phyloP scores from a whole-genome alignment of 2,113 vertebrate species.

The Cygnus atratus region DNA sequence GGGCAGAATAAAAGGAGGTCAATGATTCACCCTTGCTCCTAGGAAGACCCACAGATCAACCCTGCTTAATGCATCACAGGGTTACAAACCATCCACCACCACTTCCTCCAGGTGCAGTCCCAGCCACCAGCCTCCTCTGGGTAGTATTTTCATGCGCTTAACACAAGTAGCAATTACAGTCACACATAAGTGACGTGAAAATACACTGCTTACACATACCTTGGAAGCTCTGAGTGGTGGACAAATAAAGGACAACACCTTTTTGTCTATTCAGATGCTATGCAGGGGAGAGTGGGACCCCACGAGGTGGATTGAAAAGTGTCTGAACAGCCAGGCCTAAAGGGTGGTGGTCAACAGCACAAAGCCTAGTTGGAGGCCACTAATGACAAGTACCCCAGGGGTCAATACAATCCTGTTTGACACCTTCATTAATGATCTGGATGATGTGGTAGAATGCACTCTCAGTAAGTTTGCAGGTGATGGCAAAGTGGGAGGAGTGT shows the following conservation, averaged over 20 bases:
- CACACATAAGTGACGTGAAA: neutral
- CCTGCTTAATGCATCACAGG: no score
- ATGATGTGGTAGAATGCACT: no score
- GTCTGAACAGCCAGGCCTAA: no score
- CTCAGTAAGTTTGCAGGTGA: no score
- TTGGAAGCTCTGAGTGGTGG: neutral
- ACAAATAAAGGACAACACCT: neutral
- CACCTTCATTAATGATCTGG: no score
- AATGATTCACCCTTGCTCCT: neutral
- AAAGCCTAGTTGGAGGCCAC: no score
- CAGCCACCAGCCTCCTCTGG: neutral
- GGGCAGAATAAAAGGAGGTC: neutral
- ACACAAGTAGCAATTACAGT: neutral
- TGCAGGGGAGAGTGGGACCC: neutral
- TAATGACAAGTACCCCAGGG: no score
- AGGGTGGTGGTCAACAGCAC: no score
- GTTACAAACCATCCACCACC: neutral
- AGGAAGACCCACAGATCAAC: neutral
- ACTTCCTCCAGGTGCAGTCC: neutral
- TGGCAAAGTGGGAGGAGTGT: no score
- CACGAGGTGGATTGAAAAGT: neutral
- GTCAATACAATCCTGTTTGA: no score
- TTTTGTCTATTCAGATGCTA: neutral
- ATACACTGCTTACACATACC: neutral
- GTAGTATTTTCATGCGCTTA: neutral